phyloP scores from a whole-genome alignment of 2,888 invertebrate genomes.

The Plagiodera versicolora region DNA sequence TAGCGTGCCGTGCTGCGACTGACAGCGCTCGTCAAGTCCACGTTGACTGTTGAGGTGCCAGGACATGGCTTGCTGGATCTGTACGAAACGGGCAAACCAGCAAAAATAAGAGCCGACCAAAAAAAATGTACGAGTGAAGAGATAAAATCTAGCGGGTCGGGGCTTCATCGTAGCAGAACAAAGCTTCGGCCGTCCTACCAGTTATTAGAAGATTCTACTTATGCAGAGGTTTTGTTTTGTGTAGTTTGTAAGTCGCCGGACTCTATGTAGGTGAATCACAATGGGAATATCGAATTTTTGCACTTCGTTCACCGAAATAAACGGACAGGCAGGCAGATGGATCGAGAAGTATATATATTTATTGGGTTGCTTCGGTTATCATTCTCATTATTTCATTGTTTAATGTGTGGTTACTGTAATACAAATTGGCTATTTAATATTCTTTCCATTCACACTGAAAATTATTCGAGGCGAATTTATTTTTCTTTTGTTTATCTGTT shows the following conservation, averaged over 20 bases:
- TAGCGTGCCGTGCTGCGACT: conserved; percentile 40
- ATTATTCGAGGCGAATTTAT: too few species aligned
- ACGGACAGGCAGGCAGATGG: too few species aligned
- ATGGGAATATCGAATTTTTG: too few species aligned
- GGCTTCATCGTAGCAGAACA: conserved; percentile 52
- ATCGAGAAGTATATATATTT: too few species aligned
- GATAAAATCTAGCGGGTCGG: conserved; percentile 56
- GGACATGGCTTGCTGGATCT: conserved; percentile 54
- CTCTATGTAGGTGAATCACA: conserved; percentile 14
- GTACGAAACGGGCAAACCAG: conserved; percentile 56
- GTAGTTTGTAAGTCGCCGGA: conserved; percentile 52
- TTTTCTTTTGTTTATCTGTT: too few species aligned
- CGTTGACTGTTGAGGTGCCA: conserved; percentile 56
- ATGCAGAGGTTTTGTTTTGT: conserved; percentile 50
- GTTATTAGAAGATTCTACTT: conserved; percentile 50
- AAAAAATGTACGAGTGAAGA: conserved; percentile 54
- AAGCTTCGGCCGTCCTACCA: conserved; percentile 52
- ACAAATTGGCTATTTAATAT: too few species aligned
- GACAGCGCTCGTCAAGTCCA: conserved; percentile 50
- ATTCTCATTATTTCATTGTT: too few species aligned
- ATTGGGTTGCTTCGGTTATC: too few species aligned
- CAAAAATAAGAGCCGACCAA: conserved; percentile 56
- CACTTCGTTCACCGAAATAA: too few species aligned
- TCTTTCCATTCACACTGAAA: too few species aligned
- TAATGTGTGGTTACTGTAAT: too few species aligned